Base-by-base conservation (phyloP, 2,888 invertebrate genomes). In the Trichogramma evanescens region DNA sequence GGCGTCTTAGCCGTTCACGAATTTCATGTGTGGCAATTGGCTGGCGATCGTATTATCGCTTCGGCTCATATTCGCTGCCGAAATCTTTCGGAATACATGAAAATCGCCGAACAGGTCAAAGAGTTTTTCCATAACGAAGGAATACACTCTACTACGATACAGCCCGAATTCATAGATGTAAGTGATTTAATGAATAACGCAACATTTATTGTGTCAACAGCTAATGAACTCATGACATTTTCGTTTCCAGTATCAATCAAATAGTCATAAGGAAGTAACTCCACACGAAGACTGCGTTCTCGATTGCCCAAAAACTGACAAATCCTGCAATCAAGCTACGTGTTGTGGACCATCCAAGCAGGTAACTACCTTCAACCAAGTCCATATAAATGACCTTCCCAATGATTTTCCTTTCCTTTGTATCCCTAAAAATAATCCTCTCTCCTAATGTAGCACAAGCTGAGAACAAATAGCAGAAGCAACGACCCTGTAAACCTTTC, bases 91-190 rank as follows among this genome's bases (percentile, higher is more conserved):
- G 96, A 97, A 75, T 98, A 98, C 77, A 96, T 97, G 94, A 90
- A 91, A 75, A 92, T 98, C 66, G 96, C 97, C 0, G 93, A 93
- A 75, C 91, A 93, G 76, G 93, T 97, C 6, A 98, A 97, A 78
- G 91, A 93, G 75, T 93, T 97, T 81, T 97, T 98, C 80, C 98
- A 98, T 79, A 93, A 96, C 75, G 95, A 96, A 79, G 97, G 97
- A 54, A 97, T 98, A 69, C 98, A 98, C 79, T 97, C 97, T 49
- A 97, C 97, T 38, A 98, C 98, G 42, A 97, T 98, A 75, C 97
- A 98, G 76, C 97, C 97, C 0, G 98, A 98, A 80, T 97, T 97
- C 78, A 89, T 93, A 55, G 95, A 96, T 76, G 83, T 91, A 71
- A 86, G 61, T 80, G 79, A 60, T n/a, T 26, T 26, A 26, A 26